Conservation (phyloP, 2,113 vertebrate species). For the cat (Felis catus) region F.catus_Fca126_mat1.0 CM031428.1:28848001-28848500, state of each 20-base stretch:
- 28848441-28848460: not conserved
- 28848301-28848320: not conserved
- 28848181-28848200: not conserved
- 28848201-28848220: not conserved
- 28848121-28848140: not conserved
- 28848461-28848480: not conserved
- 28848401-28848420: accelerated
- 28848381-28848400: not conserved
- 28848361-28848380: not conserved
- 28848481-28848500: not conserved
- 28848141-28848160: not conserved
- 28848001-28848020: not conserved
- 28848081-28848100: not conserved
- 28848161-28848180: not conserved
- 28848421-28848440: not conserved
- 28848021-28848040: not conserved
- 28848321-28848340: not conserved
- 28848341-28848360: not conserved
- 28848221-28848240: not conserved
- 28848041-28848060: not conserved
- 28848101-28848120: not conserved
- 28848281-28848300: not conserved
- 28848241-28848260: not conserved
- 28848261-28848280: not conserved
- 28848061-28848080: not conserved